Evolutionary conservation across 2,797 vertebrate species (phyloP).

Genomic region (Falco rusticolus): DNA sequence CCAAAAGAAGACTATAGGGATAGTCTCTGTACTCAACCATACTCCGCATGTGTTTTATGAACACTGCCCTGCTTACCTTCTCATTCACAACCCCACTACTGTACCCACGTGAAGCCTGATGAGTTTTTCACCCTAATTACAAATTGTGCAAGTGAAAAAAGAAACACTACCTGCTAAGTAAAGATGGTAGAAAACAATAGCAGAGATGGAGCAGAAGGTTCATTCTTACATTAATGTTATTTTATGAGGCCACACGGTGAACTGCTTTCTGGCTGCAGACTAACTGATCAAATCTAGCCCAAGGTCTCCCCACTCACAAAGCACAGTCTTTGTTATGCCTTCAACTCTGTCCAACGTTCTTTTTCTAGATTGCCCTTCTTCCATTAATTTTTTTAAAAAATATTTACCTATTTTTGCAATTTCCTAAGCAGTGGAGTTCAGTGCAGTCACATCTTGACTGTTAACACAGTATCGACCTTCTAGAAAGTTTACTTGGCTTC

Average conservation of each 20-base stretch:
- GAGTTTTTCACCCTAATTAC: neutral
- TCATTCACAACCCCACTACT: neutral
- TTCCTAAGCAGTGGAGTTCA: neutral
- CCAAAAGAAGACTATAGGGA: neutral
- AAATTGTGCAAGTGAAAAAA: neutral
- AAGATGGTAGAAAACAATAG: neutral
- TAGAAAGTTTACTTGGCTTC: neutral
- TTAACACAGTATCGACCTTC: neutral
- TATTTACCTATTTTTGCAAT: neutral
- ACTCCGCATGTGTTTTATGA: neutral
- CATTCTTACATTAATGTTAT: neutral
- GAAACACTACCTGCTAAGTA: neutral
- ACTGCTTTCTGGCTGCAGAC: neutral
- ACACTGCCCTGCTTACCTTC: neutral
- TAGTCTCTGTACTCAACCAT: neutral
- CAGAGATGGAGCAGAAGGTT: neutral
- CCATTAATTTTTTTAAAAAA: neutral
- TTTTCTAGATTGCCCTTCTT: neutral
- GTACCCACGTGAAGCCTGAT: neutral
- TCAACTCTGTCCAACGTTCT: neutral
- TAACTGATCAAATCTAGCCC: neutral
- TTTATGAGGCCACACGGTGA: neutral
- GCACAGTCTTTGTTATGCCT: neutral
- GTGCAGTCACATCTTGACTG: neutral
- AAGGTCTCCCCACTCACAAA: neutral